A percentile compares a stretch with the other conserved stretches of the same genome.
These are phyloP conservation scores for Oreochromis tanganicae DNA, from an alignment of 2,113 vertebrate genomes.

Conservation along the genomic window DNA sequence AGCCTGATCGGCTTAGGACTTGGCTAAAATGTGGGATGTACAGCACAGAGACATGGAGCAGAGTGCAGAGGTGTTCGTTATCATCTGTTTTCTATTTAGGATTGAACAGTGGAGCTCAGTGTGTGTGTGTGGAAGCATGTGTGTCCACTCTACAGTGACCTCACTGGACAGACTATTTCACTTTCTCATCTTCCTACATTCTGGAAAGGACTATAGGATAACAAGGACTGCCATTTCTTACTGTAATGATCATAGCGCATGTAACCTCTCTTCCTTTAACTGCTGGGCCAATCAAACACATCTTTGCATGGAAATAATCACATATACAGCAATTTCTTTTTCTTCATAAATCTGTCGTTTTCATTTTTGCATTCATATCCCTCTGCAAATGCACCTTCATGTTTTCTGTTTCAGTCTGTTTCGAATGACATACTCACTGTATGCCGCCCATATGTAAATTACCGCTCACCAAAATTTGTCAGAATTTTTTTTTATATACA, in stretches of 20 bases:
- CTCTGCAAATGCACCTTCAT: background rate
- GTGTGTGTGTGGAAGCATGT: background rate
- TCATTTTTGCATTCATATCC: background rate
- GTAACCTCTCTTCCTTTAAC: background rate
- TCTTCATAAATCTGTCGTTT: background rate
- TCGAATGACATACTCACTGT: background rate
- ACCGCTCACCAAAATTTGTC: background rate
- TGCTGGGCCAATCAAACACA: background rate
- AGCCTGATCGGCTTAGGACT: slow-evolving; percentile 52
- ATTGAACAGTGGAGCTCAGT: background rate
- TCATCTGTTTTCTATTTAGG: slow-evolving; percentile 26
- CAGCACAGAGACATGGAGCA: slow-evolving; percentile 1
- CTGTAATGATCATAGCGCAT: background rate
- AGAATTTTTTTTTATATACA: background rate
- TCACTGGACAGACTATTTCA: slow-evolving; percentile 6
- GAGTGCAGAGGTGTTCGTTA: slow-evolving; percentile 36
- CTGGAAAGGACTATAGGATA: background rate
- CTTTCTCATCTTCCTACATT: slow-evolving; percentile 8
- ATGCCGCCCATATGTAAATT: background rate
- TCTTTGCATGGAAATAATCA: background rate
- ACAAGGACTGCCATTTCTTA: background rate
- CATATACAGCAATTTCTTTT: background rate
- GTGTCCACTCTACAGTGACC: slow-evolving; percentile 6
- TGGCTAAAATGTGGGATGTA: slow-evolving; percentile 29
- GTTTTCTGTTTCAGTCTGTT: background rate